A percentile compares a stretch with the other conserved stretches of the same genome.
These are phyloP conservation scores for Arnoldichthys spilopterus DNA, from an alignment of 2,797 vertebrate species.

Conservation along the genomic window DNA sequence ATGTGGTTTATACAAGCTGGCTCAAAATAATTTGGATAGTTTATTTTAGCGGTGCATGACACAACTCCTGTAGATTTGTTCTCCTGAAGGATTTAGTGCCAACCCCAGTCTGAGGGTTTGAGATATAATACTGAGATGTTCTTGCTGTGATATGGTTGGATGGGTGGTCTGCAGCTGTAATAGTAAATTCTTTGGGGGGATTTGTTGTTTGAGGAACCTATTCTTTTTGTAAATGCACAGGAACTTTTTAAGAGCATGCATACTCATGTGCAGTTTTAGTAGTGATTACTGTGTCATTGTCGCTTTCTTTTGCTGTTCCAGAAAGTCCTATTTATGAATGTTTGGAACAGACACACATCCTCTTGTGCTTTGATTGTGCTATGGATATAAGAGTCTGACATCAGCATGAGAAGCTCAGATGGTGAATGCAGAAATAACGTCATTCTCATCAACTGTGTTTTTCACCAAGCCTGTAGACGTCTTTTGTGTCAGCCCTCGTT, in stretches of 20 bases:
- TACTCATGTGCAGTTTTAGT: not conserved
- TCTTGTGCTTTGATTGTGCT: constrained; percentile 23
- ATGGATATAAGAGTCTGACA: constrained; percentile 35
- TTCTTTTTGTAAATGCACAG: not conserved
- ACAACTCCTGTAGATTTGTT: not conserved
- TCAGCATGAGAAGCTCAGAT: constrained; percentile 39
- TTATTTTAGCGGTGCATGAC: too few relatives aligned
- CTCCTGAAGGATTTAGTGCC: not conserved
- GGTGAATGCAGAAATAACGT: constrained; percentile 43
- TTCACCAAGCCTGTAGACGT: constrained; percentile 29
- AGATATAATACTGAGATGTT: not conserved
- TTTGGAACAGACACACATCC: not conserved
- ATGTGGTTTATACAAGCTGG: too few relatives aligned
- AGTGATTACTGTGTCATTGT: constrained; percentile 10
- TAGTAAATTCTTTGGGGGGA: too few relatives aligned
- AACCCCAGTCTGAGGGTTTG: not conserved
- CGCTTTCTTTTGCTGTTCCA: constrained; percentile 14
- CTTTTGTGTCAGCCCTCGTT: constrained; percentile 36
- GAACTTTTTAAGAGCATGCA: not conserved
- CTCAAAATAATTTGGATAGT: too few relatives aligned
- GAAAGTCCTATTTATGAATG: constrained; percentile 22
- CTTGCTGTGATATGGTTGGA: not conserved
- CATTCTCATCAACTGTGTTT: constrained; percentile 46
- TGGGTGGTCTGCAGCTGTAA: too few relatives aligned
- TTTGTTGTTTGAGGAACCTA: too few relatives aligned